phyloP scores from a whole-genome alignment of 2,797 vertebrate genomes.

The Acanthiza pusilla region DNA sequence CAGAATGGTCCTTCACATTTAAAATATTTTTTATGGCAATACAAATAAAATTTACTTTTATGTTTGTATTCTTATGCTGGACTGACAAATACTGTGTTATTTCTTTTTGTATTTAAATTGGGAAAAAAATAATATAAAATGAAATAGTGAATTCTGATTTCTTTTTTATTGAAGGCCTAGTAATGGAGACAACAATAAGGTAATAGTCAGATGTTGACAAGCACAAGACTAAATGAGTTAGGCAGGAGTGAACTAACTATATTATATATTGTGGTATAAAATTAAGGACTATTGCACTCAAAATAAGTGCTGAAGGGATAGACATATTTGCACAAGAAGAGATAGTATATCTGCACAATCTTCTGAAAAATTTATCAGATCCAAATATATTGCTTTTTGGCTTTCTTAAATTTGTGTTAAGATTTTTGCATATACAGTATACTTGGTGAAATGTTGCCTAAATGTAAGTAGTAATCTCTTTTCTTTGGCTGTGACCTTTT shows the following conservation, averaged over 20 bases:
- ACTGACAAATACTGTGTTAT: neutral
- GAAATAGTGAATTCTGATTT: neutral
- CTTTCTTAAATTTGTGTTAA: neutral
- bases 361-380: neutral
- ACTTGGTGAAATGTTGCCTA: neutral
- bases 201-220: neutral
- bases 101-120: neutral
- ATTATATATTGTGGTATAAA: neutral
- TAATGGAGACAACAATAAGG: neutral
- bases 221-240: neutral
- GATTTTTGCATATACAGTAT: neutral
- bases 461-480: neutral
- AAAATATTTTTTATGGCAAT: neutral
- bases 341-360: neutral
- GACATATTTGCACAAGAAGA: neutral
- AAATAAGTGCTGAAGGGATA: neutral
- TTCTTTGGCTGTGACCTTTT: neutral
- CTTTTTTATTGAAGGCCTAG: neutral
- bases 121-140: neutral
- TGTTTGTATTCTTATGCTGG: neutral
- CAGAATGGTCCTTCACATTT: neutral
- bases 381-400: neutral
- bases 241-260: neutral
- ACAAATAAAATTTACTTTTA: neutral
- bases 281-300: neutral